These are phyloP conservation scores for Archocentrus centrarchus DNA, from an alignment of 2,113 vertebrate species.

Conservation along the genomic window DNA sequence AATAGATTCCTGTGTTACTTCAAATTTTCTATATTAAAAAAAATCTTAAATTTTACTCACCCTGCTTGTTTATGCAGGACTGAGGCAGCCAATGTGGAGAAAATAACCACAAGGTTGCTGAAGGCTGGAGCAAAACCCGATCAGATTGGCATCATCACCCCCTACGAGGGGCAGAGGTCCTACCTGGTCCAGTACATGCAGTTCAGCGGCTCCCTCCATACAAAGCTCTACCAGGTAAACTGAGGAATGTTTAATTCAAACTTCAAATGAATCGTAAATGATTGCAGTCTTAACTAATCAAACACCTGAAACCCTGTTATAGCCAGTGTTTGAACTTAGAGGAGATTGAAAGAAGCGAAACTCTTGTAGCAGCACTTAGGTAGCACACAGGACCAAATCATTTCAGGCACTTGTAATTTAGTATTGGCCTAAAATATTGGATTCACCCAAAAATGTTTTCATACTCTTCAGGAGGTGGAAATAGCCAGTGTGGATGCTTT, in stretches of 20 bases:
- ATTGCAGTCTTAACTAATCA: background rate
- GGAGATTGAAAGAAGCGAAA: background rate
- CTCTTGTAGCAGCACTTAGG: background rate
- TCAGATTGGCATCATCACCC: conserved; percentile 98
- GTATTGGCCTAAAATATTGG: background rate
- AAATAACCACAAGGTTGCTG: conserved; percentile 95
- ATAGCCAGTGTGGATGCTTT: conserved; percentile 98
- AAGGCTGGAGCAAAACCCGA: conserved; percentile 98
- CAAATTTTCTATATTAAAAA: background rate
- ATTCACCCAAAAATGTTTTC: background rate
- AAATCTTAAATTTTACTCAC: background rate
- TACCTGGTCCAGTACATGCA: conserved; percentile 99
- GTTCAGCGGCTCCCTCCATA: conserved; percentile 97
- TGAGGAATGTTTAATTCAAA: background rate
- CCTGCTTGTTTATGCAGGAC: conserved; percentile 82
- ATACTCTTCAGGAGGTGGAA: conserved; percentile 90
- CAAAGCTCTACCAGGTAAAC: conserved; percentile 97
- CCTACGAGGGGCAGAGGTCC: conserved; percentile 96
- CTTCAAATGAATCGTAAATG: background rate
- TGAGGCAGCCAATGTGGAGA: conserved; percentile 97
- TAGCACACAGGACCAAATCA: background rate
- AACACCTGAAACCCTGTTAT: background rate
- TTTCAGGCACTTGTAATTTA: background rate
- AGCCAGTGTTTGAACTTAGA: background rate
- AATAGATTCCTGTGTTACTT: background rate